These are phyloP conservation scores for Pterostichus niger DNA, from an alignment of 2,888 invertebrate species.

Conservation along the genomic window DNA sequence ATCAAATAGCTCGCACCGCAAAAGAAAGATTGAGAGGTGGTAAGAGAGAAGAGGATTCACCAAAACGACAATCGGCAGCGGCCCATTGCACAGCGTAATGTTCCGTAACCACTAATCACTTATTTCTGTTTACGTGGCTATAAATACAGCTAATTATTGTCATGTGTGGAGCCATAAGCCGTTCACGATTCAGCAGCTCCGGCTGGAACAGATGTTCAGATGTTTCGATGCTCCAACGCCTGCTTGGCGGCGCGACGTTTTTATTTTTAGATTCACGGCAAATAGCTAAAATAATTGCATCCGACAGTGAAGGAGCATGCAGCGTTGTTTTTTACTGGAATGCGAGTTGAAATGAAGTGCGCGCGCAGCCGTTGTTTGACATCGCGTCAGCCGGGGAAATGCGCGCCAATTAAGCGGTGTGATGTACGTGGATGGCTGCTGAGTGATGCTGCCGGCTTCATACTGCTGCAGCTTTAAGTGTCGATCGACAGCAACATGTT, in stretches of 20 bases:
- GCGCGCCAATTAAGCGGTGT: slow-evolving; percentile 63
- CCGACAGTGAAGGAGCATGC: slow-evolving; percentile 68
- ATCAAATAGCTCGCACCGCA: no score
- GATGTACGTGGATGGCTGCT: slow-evolving; percentile 55
- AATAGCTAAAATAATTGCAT: slow-evolving; percentile 74
- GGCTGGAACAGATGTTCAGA: slow-evolving; percentile 49
- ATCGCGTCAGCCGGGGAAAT: slow-evolving; percentile 51
- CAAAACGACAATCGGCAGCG: slow-evolving; percentile 7
- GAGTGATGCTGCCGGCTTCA: slow-evolving; percentile 32
- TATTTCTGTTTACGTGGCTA: slow-evolving; percentile 67
- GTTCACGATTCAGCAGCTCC: slow-evolving; percentile 43
- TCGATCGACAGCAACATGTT: slow-evolving; percentile 11
- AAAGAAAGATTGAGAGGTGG: neutral
- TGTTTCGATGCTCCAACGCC: slow-evolving; percentile 25
- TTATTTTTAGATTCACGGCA: slow-evolving; percentile 71
- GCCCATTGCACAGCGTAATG: slow-evolving; percentile 50
- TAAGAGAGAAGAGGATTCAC: neutral
- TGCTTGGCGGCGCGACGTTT: slow-evolving; percentile 56
- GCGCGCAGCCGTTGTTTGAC: slow-evolving; percentile 57
- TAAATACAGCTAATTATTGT: slow-evolving; percentile 72
- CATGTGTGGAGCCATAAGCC: slow-evolving; percentile 68
- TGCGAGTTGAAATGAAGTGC: slow-evolving; percentile 57
- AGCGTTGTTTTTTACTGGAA: slow-evolving; percentile 47
- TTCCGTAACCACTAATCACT: slow-evolving; percentile 66
- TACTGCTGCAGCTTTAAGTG: slow-evolving; percentile 25